A percentile compares a stretch with the other conserved stretches of the same genome.
phyloP scores from a whole-genome alignment of 2,113 vertebrate genomes.

The Scophthalmus maximus region DNA sequence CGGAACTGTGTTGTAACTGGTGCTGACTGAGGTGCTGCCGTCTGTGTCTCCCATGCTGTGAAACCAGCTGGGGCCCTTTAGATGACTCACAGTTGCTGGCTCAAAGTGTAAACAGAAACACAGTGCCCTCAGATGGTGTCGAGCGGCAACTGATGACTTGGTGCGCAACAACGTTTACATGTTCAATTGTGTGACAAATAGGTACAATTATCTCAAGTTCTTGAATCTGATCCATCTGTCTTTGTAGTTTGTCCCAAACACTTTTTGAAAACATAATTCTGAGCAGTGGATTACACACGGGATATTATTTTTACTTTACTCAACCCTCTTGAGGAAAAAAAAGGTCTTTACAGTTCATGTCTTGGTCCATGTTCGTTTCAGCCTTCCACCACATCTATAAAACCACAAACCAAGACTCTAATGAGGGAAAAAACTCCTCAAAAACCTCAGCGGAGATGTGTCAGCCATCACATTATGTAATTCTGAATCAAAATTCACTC shows the following conservation, averaged over 20 bases:
- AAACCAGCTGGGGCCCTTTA: conserved; percentile 64
- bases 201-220: neutral
- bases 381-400: conserved; percentile 13
- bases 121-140: conserved; percentile 63
- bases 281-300: neutral
- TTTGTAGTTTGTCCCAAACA: neutral
- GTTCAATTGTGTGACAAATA: neutral
- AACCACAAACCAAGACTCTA: conserved; percentile 14
- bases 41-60: conserved; percentile 55
- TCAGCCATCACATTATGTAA: conserved; percentile 6
- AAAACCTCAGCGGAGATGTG: conserved; percentile 6
- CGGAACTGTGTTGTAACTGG: conserved; percentile 30
- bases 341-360: neutral
- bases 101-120: conserved; percentile 10
- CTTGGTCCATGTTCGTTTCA: conserved; percentile 8
- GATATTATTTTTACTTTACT: neutral
- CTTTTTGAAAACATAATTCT: neutral
- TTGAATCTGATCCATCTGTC: neutral
- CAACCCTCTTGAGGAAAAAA: neutral
- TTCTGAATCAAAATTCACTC: conserved; percentile 16
- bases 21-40: conserved; percentile 42
- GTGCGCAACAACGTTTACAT: neutral
- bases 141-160: neutral
- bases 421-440: neutral
- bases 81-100: conserved; percentile 38